These are phyloP conservation scores for Carassius auratus DNA, from an alignment of 2,113 vertebrate genomes.

Conservation along the genomic window DNA sequence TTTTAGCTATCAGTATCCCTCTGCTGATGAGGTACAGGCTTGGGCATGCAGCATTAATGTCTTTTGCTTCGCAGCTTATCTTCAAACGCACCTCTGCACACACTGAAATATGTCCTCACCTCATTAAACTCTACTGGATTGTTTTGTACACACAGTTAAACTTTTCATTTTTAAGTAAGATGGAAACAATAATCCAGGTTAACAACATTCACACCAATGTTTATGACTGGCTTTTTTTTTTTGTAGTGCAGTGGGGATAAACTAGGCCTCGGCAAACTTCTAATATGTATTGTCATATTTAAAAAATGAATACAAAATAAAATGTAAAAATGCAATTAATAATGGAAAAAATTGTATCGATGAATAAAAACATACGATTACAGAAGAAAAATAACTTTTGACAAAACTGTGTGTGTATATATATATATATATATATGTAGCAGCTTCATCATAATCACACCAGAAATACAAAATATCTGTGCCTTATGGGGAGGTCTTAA, in stretches of 20 bases:
- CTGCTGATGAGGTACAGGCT: conserved; percentile 77
- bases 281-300: neutral
- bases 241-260: neutral
- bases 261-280: neutral
- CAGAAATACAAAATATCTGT: too few species aligned
- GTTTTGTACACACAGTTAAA: neutral
- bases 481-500: too few species aligned
- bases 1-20: conserved; percentile 75
- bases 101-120: neutral
- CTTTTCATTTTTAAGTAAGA: neutral
- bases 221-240: neutral
- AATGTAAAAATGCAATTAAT: neutral
- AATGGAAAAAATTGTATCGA: neutral
- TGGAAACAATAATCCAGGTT: neutral
- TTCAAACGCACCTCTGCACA: conserved; percentile 44
- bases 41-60: conserved; percentile 67
- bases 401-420: too few species aligned
- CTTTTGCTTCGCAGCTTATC: conserved; percentile 62
- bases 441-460: too few species aligned
- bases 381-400: too few species aligned
- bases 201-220: neutral
- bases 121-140: conserved; percentile 9
- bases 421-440: too few species aligned
- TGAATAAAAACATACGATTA: too few species aligned
- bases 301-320: neutral